Conservation (phyloP, 2,888 invertebrate genomes). For the Escarpia spicata region DNA sequence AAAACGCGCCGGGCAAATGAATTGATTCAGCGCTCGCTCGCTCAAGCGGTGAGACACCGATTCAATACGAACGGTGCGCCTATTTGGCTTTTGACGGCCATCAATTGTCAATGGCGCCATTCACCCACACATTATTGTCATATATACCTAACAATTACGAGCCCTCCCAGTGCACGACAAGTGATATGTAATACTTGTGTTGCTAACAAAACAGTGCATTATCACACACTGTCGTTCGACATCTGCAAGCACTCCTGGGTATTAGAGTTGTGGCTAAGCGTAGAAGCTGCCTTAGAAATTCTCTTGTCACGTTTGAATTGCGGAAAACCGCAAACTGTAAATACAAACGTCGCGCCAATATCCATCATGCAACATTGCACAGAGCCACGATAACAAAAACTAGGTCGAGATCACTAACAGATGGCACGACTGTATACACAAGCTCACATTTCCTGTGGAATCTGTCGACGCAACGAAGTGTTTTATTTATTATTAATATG, state of each 20-base stretch:
- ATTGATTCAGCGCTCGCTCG: not conserved
- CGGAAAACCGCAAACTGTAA: not conserved
- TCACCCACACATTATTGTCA: not conserved
- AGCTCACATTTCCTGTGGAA: not conserved
- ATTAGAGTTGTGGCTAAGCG: not conserved
- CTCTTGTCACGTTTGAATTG: not conserved
- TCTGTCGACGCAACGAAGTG: too few species aligned
- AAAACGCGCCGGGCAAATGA: not conserved
- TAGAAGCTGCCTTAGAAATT: not conserved
- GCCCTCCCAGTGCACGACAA: not conserved
- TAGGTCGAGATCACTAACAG: not conserved
- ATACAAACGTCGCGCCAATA: not conserved
- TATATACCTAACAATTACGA: not conserved
- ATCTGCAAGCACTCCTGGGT: not conserved
- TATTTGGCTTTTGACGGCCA: not conserved
- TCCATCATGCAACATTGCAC: not conserved
- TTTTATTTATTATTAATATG: too few species aligned
- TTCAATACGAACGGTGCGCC: not conserved
- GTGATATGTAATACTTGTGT: not conserved
- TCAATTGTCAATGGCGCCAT: not conserved
- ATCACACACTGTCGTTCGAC: not conserved
- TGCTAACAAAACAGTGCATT: not conserved
- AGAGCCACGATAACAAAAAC: not conserved
- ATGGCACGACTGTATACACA: not conserved
- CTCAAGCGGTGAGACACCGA: not conserved